These are phyloP conservation scores for Smithornis capensis DNA, from an alignment of 2,113 vertebrate species.

Conservation along the genomic window DNA sequence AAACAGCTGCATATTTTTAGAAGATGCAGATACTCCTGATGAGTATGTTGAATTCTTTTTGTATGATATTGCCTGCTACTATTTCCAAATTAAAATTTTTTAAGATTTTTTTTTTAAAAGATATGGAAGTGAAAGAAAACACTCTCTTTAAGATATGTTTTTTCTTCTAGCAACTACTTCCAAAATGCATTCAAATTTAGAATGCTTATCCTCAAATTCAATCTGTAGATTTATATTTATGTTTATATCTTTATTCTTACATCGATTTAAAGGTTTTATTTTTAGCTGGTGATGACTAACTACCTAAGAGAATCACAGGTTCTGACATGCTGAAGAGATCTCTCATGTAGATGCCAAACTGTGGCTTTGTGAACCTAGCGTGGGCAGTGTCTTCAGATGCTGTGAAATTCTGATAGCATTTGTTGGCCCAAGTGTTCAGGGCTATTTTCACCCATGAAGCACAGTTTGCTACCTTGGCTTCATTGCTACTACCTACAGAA, in stretches of 20 bases:
- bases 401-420: background rate
- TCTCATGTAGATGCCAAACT: background rate
- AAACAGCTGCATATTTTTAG: background rate
- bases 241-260: background rate
- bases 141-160: background rate
- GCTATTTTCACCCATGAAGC: background rate
- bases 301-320: background rate
- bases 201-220: background rate
- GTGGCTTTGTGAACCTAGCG: background rate
- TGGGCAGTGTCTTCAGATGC: background rate
- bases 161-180: background rate
- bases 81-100: background rate
- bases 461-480: background rate
- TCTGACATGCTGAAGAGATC: background rate
- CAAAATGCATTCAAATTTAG: background rate
- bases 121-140: background rate
- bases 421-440: background rate
- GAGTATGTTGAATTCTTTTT: background rate
- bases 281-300: background rate
- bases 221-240: background rate
- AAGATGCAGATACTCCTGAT: background rate
- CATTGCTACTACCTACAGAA: background rate
- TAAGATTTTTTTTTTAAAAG: background rate
- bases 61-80: accelerated
- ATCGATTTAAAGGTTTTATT: background rate